Base-by-base conservation (phyloP, 1,140 invertebrate genomes). In the Drosophila pallidifrons region DNA sequence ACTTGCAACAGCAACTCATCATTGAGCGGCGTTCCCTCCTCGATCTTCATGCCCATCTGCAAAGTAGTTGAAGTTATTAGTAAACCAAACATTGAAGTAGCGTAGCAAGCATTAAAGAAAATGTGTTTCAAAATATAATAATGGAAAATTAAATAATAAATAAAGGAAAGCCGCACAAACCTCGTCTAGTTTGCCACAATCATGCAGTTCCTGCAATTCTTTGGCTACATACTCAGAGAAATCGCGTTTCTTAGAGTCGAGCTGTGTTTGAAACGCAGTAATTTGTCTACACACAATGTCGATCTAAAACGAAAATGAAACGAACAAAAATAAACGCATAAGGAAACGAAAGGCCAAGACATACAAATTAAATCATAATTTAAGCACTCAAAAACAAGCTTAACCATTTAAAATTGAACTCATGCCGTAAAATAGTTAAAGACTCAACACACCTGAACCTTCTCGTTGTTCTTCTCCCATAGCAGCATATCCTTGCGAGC, bases 221-320 rank as follows among this genome's bases (percentile, higher is more conserved):
- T 85, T 91, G 10, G 91, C 92, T 77, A 94, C 91, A 80, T 94
- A 94, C 68, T 94, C 92, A 47, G 93, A 93, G 75, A 94, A 93
- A 82, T 94, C 93, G 47, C 91, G 90, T 80, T 93, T 93, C 90
- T 94, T 94, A 72, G 90, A 93, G 73, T 93, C 93, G 77, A 95
- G 79, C 81, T 93, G 92, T 28, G 82, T 89, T 77, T 94, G 93
- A 78, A 94, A 91, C 68, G 93, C 93, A 64, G 92, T 92, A 91
- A 94, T 93, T 87, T 93, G 93, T 81, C 91, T 92, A 91, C 94
- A 94, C 91, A 95, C 94, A 80, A 93, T 93, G 92, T 94, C 93
- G 91, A 94, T 94, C 94, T 95, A 94, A 85, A 93, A 88, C 91
- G 89, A 91, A 90, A 93, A 92, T 85, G 46, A 81, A 82, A 91